A percentile compares a stretch with the other conserved stretches of the same genome.
Evolutionary conservation across 2,888 invertebrate genomes (phyloP).

Genomic region (Nemotelus nigrinus): DNA sequence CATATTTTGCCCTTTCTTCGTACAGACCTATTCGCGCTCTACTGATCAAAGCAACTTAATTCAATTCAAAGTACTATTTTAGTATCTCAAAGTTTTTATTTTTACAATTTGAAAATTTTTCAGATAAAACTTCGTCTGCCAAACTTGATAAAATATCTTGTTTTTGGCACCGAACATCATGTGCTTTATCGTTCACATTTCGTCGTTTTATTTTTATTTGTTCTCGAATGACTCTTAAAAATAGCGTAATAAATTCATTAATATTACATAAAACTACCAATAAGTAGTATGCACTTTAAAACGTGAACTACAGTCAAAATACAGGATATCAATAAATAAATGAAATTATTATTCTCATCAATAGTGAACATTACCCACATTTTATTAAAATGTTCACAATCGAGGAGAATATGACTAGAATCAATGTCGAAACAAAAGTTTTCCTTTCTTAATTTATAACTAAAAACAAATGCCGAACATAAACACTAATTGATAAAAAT

Average conservation of each 20-base stretch:
- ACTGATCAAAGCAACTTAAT: no score
- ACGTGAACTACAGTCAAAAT: conserved; percentile 21
- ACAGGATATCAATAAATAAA: conserved; percentile 16
- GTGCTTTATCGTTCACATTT: conserved; percentile 7
- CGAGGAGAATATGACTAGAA: conserved; percentile 47
- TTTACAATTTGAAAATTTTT: background rate
- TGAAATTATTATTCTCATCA: conserved; percentile 38
- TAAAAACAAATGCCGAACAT: conserved; percentile 8
- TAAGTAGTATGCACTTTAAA: background rate
- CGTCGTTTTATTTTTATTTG: conserved; percentile 1
- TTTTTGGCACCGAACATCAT: background rate
- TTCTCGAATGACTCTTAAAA: conserved; percentile 47
- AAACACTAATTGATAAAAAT: background rate
- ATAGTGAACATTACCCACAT: conserved; percentile 46
- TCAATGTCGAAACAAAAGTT: conserved; percentile 19
- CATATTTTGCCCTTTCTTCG: no score
- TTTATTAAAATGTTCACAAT: conserved; percentile 31
- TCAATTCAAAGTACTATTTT: no score
- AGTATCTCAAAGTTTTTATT: background rate
- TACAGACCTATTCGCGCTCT: no score
- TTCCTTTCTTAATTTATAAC: background rate
- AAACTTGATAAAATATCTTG: background rate
- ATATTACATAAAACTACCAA: conserved; percentile 42
- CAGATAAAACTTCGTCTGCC: no score
- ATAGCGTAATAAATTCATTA: conserved; percentile 22